phyloP scores from a whole-genome alignment of 1,140 invertebrate genomes.

The Cydia strobilella region DNA sequence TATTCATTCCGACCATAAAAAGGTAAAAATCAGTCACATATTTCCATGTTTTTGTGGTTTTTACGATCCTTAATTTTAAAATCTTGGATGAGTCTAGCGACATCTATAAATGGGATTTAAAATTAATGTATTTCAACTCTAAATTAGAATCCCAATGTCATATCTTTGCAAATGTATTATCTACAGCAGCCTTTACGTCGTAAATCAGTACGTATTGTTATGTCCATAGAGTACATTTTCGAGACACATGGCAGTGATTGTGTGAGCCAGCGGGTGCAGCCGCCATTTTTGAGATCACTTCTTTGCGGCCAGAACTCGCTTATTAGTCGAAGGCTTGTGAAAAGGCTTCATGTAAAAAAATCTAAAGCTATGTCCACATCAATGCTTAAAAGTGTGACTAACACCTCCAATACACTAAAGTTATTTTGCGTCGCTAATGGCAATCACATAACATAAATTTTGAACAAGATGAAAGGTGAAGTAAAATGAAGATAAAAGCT shows the following conservation, averaged over 20 bases:
- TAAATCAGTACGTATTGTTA: constrained; percentile 38
- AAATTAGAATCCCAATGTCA: background rate
- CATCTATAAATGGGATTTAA: constrained; percentile 31
- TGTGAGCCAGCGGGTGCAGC: constrained; percentile 40
- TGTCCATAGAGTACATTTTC: constrained; percentile 44
- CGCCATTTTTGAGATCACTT: constrained; percentile 68
- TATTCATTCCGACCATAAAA: constrained; percentile 34
- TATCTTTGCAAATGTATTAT: constrained; percentile 30
- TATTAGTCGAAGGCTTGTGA: constrained; percentile 14
- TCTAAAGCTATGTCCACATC: background rate
- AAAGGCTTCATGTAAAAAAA: constrained; percentile 2
- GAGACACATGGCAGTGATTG: constrained; percentile 56
- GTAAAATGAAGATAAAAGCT: background rate
- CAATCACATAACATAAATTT: no score
- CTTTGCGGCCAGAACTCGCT: constrained; percentile 52
- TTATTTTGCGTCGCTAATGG: background rate
- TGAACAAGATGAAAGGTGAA: background rate
- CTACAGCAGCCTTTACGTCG: constrained; percentile 42
- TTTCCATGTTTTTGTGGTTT: background rate
- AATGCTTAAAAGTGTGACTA: background rate
- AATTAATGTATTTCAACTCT: background rate
- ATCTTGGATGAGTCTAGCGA: constrained; percentile 36
- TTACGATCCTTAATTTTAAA: constrained; percentile 29
- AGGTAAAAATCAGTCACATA: constrained; percentile 12
- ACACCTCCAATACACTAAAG: background rate